phyloP scores from a whole-genome alignment of 2,113 vertebrate species.

The Urocynchramus pylzowi region DNA sequence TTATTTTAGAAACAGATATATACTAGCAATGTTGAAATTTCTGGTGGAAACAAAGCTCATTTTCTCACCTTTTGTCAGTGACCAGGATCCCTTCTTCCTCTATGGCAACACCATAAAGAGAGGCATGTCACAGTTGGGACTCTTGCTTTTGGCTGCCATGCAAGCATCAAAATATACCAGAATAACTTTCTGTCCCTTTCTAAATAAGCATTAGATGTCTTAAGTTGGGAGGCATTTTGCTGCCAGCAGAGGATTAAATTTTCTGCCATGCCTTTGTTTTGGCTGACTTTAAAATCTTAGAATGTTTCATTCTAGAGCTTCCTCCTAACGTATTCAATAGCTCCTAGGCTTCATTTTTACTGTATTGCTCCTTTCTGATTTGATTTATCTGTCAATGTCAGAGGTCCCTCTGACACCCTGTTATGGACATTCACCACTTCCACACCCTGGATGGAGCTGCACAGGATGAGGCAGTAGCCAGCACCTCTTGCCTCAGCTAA shows the following conservation, averaged over 20 bases:
- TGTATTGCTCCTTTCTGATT: background rate
- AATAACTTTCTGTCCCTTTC: background rate
- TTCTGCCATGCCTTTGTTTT: background rate
- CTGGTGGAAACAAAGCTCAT: background rate
- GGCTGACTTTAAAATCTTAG: background rate
- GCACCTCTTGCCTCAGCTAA: background rate
- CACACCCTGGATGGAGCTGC: too few relatives aligned
- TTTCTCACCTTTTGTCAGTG: background rate
- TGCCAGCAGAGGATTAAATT: background rate
- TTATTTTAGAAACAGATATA: background rate
- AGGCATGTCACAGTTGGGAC: background rate
- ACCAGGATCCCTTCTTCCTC: background rate
- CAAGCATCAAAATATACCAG: background rate
- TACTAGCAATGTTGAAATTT: background rate
- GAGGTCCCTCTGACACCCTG: background rate
- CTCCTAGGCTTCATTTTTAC: background rate
- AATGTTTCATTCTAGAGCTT: background rate
- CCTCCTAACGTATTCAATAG: background rate
- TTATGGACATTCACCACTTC: background rate
- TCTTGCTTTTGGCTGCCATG: background rate
- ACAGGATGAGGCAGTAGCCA: background rate
- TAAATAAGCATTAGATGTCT: background rate
- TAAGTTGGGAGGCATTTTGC: rapidly evolving
- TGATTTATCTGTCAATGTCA: background rate
- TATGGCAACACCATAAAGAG: background rate